Conservation (phyloP, 1,140 invertebrate species). For the Papilio aristodemus region DNA sequence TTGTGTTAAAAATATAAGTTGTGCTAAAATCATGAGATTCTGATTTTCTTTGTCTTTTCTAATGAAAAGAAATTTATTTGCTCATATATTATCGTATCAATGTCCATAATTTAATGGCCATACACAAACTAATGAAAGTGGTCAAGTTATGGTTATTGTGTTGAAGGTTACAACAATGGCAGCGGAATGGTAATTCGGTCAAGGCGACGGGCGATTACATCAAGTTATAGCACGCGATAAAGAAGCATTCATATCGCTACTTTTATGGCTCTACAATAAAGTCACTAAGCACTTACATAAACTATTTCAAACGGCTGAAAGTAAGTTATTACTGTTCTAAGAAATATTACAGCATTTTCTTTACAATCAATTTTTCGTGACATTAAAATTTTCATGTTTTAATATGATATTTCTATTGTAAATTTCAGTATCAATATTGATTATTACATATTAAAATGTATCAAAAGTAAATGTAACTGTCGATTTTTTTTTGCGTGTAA, state of each 20-base stretch:
- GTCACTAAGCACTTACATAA: constrained; percentile 2
- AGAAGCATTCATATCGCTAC: constrained; percentile 19
- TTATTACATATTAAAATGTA: too few relatives aligned
- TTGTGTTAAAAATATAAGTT: too few relatives aligned
- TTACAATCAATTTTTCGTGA: background rate
- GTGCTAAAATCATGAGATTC: too few relatives aligned
- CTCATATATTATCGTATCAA: background rate
- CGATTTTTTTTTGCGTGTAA: too few relatives aligned
- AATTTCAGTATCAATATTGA: too few relatives aligned
- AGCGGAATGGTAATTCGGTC: constrained; percentile 22
- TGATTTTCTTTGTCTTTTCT: too few relatives aligned
- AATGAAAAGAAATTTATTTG: too few relatives aligned
- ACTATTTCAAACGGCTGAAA: constrained; percentile 2
- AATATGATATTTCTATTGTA: too few relatives aligned
- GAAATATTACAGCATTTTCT: background rate
- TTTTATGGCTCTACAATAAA: constrained; percentile 21
- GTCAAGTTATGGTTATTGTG: background rate
- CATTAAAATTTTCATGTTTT: too few relatives aligned
- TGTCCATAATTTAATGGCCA: background rate
- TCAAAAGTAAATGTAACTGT: too few relatives aligned
- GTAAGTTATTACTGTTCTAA: background rate
- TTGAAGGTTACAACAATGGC: constrained; percentile 13
- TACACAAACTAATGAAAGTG: constrained; percentile 5
- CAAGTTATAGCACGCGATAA: constrained; percentile 30
- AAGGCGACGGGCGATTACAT: constrained; percentile 17